These are phyloP conservation scores for Zosterops borbonicus DNA, from an alignment of 2,113 vertebrate genomes.

Conservation along the genomic window DNA sequence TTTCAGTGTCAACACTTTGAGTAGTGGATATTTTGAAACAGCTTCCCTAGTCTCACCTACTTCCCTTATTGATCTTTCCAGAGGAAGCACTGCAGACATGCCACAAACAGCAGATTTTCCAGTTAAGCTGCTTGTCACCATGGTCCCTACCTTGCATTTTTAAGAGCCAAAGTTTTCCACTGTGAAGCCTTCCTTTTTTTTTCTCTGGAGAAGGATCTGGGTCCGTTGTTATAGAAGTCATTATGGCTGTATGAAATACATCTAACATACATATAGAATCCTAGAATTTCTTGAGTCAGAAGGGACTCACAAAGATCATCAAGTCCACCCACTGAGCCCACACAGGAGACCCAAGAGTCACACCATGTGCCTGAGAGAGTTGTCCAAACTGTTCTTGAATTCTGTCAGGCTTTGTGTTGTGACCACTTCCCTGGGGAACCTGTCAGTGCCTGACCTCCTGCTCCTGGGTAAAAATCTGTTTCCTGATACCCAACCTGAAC, in stretches of 20 bases:
- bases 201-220: background rate
- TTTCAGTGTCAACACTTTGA: background rate
- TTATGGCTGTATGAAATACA: background rate
- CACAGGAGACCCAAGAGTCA: background rate
- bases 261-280: background rate
- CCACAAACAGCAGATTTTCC: background rate
- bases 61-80: background rate
- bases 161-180: background rate
- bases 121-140: background rate
- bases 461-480: background rate
- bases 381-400: background rate
- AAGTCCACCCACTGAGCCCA: too few relatives aligned
- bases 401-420: background rate
- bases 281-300: background rate
- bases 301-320: background rate
- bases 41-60: background rate
- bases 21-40: background rate
- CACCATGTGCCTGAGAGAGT: background rate
- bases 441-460: background rate
- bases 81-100: background rate
- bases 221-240: background rate
- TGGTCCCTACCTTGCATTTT: background rate
- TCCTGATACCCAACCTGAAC: background rate
- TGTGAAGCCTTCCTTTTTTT: background rate
- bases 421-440: background rate